A percentile compares a stretch with the other conserved stretches of the same genome.
phyloP scores from a whole-genome alignment of 1,140 invertebrate genomes.

The Neoseiulus cucumeris region DNA sequence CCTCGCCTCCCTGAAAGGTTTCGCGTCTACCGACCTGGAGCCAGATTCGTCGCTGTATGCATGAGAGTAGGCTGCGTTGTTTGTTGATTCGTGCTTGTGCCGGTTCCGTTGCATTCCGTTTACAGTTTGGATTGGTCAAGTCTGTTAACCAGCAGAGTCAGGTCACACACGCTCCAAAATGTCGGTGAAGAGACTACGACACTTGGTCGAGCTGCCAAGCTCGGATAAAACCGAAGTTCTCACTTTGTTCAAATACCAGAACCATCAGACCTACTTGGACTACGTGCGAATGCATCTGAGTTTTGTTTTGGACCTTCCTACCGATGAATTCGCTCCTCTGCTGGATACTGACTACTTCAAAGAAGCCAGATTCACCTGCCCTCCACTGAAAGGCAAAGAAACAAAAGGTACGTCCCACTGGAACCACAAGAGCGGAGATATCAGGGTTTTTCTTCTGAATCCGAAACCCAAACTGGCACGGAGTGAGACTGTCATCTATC shows the following conservation, averaged over 20 bases:
- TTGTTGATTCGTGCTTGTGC: too few species aligned
- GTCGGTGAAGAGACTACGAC: slow-evolving; percentile 1
- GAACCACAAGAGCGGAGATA: too few species aligned
- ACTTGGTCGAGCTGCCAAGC: slow-evolving; percentile 9
- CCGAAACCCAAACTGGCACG: too few species aligned
- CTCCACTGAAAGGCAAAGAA: background rate
- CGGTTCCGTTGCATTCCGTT: too few species aligned
- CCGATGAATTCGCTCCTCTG: background rate
- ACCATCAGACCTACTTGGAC: background rate
- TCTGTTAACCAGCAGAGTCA: too few species aligned
- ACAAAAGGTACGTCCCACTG: background rate
- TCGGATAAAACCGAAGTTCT: background rate
- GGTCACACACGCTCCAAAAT: background rate
- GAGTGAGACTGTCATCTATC: too few species aligned
- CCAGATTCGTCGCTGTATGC: too few species aligned
- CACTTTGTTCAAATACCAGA: slow-evolving; percentile 5
- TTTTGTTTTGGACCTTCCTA: slow-evolving; percentile 1
- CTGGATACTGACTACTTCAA: slow-evolving; percentile 11
- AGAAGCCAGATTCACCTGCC: slow-evolving; percentile 3
- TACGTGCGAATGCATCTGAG: slow-evolving; percentile 10
- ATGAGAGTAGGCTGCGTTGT: too few species aligned
- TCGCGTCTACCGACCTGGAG: too few species aligned
- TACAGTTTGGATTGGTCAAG: too few species aligned
- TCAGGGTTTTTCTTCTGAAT: too few species aligned
- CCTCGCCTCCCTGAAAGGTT: too few species aligned